Percentiles rank a stretch among this genome's conserved stretches.
phyloP scores from a whole-genome alignment of 2,888 invertebrate species.

The Arge pagana region DNA sequence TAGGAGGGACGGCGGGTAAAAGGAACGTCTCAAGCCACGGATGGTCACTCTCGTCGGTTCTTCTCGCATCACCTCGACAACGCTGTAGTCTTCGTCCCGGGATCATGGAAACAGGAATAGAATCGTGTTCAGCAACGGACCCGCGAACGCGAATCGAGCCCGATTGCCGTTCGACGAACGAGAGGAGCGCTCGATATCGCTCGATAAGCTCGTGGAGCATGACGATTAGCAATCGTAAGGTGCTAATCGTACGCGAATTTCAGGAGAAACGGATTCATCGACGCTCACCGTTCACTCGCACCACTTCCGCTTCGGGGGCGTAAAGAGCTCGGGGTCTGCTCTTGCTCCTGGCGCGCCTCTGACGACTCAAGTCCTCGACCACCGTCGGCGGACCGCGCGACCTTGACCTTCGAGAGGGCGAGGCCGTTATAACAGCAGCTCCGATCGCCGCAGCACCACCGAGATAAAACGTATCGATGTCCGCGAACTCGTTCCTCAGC shows the following conservation, averaged over 20 bases:
- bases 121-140: too few species aligned
- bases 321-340: constrained; percentile 83
- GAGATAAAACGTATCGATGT: constrained; percentile 89
- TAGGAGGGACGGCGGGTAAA: constrained; percentile 86
- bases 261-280: background rate
- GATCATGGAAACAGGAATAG: too few species aligned
- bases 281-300: constrained; percentile 71
- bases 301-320: constrained; percentile 81
- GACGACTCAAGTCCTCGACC: constrained; percentile 62
- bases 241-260: too few species aligned
- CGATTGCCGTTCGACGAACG: too few species aligned
- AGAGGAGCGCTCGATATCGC: too few species aligned
- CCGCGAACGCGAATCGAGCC: too few species aligned
- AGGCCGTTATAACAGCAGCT: constrained; percentile 60
- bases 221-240: too few species aligned
- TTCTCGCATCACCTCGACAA: constrained; percentile 83
- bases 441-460: constrained; percentile 62
- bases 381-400: constrained; percentile 63
- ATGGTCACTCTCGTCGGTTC: constrained; percentile 85
- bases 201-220: too few species aligned
- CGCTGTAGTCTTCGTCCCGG: constrained; percentile 80
- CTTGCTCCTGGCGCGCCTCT: constrained; percentile 77
- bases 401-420: constrained; percentile 70
- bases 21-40: constrained; percentile 79
- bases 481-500: constrained; percentile 87